A percentile compares a stretch with the other conserved stretches of the same genome.
phyloP scores from a whole-genome alignment of 1,140 invertebrate species.

The Drosophila prosaltans region DNA sequence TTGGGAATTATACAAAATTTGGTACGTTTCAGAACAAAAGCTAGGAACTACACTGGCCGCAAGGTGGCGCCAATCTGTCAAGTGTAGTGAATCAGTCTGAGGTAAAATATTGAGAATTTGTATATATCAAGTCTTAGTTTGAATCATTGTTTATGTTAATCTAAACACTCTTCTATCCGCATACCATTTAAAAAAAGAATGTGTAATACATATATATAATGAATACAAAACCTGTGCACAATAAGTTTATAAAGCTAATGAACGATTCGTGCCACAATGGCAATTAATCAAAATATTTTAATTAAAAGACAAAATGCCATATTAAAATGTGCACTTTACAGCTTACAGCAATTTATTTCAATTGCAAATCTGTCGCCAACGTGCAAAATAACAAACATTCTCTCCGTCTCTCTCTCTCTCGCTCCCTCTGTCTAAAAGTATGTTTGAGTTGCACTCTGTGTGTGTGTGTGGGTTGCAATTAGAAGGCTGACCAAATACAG shows the following conservation, averaged over 20 bases:
- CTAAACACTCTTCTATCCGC: slow-evolving; percentile 11
- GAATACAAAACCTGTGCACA: slow-evolving; percentile 1
- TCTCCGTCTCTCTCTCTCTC: not conserved
- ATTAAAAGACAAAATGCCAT: slow-evolving; percentile 77
- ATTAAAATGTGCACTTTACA: slow-evolving; percentile 75
- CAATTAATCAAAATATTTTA: slow-evolving; percentile 72
- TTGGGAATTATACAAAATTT: too few relatives aligned
- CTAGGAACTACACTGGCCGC: too few relatives aligned
- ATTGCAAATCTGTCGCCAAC: slow-evolving; percentile 71
- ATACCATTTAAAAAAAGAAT: slow-evolving; percentile 2
- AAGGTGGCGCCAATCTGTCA: too few relatives aligned
- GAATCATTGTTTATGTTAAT: slow-evolving; percentile 18
- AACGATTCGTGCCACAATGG: slow-evolving; percentile 52
- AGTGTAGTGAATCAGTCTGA: too few relatives aligned
- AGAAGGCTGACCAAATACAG: slow-evolving; percentile 63
- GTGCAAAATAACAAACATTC: slow-evolving; percentile 60
- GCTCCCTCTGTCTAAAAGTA: not conserved
- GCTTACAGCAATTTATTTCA: slow-evolving; percentile 60
- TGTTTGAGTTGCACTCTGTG: slow-evolving; percentile 36
- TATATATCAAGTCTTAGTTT: not conserved
- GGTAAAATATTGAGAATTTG: too few relatives aligned
- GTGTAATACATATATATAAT: not conserved
- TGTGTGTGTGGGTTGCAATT: slow-evolving; percentile 54
- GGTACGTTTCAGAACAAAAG: too few relatives aligned
- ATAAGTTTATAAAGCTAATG: slow-evolving; percentile 60